These are phyloP conservation scores for cat (Felis catus) DNA, from an alignment of 2,113 vertebrate genomes.

Conservation along the genomic window F.catus_Fca126_mat1.0 CM031424.1:33163501-33164000, in stretches of 20 bases:
- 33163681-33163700: constrained; percentile 2
- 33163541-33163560: not conserved
- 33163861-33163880: not conserved
- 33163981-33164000: not conserved
- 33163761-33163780: not conserved
- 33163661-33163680: not conserved
- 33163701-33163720: not conserved
- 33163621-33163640: not conserved
- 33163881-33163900: not conserved
- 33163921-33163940: not conserved
- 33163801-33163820: not conserved
- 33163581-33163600: not conserved
- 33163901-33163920: not conserved
- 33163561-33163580: not conserved
- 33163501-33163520: not conserved
- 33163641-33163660: not conserved
- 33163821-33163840: not conserved
- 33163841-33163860: not conserved
- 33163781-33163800: not conserved
- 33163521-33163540: not conserved
- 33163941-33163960: not conserved
- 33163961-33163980: not conserved
- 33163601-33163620: not conserved
- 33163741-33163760: not conserved
- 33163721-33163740: not conserved